A percentile compares a stretch with the other conserved stretches of the same genome.
phyloP scores from a whole-genome alignment of 2,113 vertebrate genomes.

The Eublepharis macularius region DNA sequence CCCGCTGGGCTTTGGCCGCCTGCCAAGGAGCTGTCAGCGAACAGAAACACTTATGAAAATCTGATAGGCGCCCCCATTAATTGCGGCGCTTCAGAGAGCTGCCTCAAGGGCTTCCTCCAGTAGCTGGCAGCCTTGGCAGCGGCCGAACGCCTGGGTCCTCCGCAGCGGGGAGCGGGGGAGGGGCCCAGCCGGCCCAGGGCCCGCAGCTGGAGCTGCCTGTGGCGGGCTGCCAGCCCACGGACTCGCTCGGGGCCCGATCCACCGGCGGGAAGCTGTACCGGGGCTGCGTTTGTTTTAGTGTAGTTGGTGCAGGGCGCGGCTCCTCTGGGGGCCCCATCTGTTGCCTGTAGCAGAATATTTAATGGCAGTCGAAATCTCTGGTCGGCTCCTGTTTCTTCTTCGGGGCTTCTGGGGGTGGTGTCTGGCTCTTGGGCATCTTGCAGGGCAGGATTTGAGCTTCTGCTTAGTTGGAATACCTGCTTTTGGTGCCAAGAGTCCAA shows the following conservation, averaged over 20 bases:
- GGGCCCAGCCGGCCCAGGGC: background rate
- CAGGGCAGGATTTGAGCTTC: background rate
- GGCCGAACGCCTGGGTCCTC: background rate
- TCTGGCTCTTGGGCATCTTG: background rate
- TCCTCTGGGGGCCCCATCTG: too few species aligned
- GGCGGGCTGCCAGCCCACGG: background rate
- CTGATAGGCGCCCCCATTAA: background rate
- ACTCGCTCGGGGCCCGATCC: slow-evolving; percentile 1
- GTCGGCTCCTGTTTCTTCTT: background rate
- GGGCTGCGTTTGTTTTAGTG: too few species aligned
- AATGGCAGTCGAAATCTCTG: too few species aligned
- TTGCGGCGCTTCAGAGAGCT: background rate
- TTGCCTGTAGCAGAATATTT: too few species aligned
- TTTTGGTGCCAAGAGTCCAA: background rate
- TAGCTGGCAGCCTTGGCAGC: background rate
- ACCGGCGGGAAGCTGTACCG: background rate
- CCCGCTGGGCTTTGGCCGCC: background rate
- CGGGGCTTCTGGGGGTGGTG: background rate
- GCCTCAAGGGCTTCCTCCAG: background rate
- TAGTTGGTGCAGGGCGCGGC: too few species aligned
- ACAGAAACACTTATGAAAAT: slow-evolving; percentile 4
- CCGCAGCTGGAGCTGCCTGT: background rate
- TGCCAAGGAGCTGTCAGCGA: background rate
- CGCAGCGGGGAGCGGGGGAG: fast-evolving
- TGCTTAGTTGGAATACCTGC: background rate